Evolutionary conservation across 2,797 vertebrate species (phyloP).

Genomic region (Lagocephalus sceleratus): DNA sequence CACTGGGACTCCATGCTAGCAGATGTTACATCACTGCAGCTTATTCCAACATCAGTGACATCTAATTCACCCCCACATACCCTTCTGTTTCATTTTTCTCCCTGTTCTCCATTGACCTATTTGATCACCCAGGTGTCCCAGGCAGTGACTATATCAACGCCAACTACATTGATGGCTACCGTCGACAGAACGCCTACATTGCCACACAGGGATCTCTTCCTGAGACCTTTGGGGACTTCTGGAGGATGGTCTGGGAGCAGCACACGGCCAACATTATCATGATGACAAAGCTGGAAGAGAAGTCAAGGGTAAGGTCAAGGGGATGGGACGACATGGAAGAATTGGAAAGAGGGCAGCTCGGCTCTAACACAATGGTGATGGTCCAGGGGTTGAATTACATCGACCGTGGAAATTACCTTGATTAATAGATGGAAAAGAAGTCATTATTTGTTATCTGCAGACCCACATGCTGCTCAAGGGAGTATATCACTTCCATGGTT

Average conservation of each 20-base stretch:
- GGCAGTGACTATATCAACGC: slow-evolving; percentile 97
- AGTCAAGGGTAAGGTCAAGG: slow-evolving; percentile 92
- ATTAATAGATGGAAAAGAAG: too few species aligned
- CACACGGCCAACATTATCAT: slow-evolving; percentile 94
- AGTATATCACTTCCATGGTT: neutral
- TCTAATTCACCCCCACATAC: slow-evolving; percentile 8
- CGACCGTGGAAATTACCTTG: too few species aligned
- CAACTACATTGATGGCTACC: slow-evolving; percentile 97
- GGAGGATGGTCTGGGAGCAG: slow-evolving; percentile 99
- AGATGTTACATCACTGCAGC: neutral
- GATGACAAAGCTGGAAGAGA: slow-evolving; percentile 98
- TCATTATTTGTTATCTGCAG: too few species aligned
- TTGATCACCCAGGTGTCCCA: slow-evolving; percentile 80
- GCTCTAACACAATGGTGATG: too few species aligned
- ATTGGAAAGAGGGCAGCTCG: neutral
- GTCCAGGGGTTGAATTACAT: too few species aligned
- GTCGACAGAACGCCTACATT: slow-evolving; percentile 96
- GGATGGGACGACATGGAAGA: slow-evolving; percentile 68
- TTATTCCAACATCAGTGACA: slow-evolving; percentile 4
- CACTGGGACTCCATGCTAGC: slow-evolving; percentile 3
- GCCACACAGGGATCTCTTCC: slow-evolving; percentile 95
- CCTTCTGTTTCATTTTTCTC: neutral
- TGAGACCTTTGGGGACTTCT: slow-evolving; percentile 97
- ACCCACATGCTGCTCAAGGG: neutral
- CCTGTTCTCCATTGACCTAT: slow-evolving; percentile 11